Conservation (phyloP, 2,113 vertebrate species). For the Pipra filicauda region DNA sequence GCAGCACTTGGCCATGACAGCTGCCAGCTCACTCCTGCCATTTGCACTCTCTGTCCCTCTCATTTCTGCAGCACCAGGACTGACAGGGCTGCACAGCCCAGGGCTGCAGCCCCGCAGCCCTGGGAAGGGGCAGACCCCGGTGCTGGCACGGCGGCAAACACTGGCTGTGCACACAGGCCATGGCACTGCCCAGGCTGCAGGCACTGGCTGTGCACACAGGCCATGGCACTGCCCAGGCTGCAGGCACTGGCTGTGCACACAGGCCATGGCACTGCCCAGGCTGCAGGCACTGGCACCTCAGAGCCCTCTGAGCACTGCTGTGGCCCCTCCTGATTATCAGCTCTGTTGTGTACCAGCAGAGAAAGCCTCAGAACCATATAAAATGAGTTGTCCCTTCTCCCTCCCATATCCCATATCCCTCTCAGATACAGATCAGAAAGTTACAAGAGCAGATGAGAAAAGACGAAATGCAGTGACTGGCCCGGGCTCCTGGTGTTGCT, state of each 20-base stretch:
- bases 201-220: accelerated
- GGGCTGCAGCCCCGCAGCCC: background rate
- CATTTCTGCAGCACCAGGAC: background rate
- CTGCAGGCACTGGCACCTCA: accelerated
- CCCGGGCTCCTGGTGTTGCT: background rate
- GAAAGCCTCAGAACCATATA: background rate
- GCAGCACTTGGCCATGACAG: background rate
- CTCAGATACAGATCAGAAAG: background rate
- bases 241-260: accelerated
- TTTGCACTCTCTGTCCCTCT: background rate
- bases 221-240: accelerated
- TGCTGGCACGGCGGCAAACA: accelerated
- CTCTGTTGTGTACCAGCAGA: background rate
- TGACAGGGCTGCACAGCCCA: accelerated
- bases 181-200: accelerated
- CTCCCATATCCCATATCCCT: no score
- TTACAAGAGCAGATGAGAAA: background rate
- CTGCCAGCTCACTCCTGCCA: background rate
- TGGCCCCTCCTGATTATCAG: accelerated
- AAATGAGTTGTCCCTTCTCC: background rate
- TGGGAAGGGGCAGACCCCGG: background rate
- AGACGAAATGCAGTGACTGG: background rate
- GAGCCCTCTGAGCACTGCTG: accelerated
- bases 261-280: accelerated
- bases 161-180: accelerated